phyloP scores from a whole-genome alignment of 2,113 vertebrate genomes.

The Cavia aperea region DNA sequence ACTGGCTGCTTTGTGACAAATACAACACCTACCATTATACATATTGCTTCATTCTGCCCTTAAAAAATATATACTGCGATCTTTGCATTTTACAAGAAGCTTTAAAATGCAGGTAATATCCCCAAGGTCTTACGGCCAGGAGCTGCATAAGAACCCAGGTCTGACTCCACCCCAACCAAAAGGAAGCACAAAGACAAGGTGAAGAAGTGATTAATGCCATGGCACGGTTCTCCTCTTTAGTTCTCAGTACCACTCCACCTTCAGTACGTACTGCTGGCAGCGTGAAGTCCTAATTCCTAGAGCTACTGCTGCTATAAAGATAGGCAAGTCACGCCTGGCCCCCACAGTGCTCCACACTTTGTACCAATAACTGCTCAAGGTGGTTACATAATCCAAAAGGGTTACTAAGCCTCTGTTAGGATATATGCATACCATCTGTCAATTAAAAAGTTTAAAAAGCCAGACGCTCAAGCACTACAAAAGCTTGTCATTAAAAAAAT shows the following conservation, averaged over 20 bases:
- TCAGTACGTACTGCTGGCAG: background rate
- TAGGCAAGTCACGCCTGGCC: background rate
- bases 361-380: background rate
- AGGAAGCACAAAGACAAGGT: background rate
- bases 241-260: background rate
- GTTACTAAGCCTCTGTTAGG: background rate
- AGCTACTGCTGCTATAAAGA: background rate
- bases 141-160: background rate
- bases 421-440: background rate
- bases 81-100: constrained; percentile 1
- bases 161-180: background rate
- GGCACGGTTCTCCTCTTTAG: background rate
- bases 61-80: constrained; percentile 12
- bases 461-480: background rate
- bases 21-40: constrained; percentile 9
- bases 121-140: too few relatives aligned
- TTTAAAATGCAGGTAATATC: background rate
- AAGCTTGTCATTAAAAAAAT: constrained; percentile 21
- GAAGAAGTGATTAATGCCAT: background rate
- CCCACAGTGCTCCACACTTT: background rate
- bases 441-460: background rate
- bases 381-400: background rate
- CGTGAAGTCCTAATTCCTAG: background rate
- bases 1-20: background rate
- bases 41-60: background rate